phyloP scores from a whole-genome alignment of 2,113 vertebrate genomes.

The Lathamus discolor region DNA sequence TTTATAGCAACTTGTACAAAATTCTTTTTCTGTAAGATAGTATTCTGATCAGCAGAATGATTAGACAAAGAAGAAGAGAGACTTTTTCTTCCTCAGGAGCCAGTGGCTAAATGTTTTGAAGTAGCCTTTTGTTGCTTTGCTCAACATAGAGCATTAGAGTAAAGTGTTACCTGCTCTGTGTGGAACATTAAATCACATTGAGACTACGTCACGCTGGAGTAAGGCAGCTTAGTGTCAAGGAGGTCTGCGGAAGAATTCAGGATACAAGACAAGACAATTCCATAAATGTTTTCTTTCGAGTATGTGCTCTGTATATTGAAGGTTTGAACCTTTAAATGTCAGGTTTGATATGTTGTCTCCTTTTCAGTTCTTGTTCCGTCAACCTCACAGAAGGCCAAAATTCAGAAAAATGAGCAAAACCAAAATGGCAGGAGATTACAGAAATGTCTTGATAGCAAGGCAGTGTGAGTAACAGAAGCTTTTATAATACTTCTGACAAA shows the following conservation, averaged over 20 bases:
- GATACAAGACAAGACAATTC: conserved; percentile 18
- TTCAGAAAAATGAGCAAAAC: not conserved
- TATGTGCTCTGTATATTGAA: not conserved
- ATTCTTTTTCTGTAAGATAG: conserved; percentile 51
- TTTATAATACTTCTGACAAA: not conserved
- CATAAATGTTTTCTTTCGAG: not conserved
- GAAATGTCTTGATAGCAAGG: not conserved
- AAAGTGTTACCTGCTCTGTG: not conserved
- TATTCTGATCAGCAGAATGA: conserved; percentile 67
- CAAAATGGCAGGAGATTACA: not conserved
- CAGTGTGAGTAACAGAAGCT: not conserved
- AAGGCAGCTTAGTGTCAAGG: not conserved
- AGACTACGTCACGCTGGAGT: not conserved
- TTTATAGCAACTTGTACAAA: conserved; percentile 73
- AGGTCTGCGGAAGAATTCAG: not conserved
- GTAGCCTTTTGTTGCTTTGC: conserved; percentile 47
- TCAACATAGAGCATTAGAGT: not conserved
- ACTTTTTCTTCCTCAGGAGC: conserved; percentile 43
- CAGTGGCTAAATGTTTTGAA: conserved; percentile 61
- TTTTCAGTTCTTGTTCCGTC: not conserved
- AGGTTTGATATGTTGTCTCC: not conserved
- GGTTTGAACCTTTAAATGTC: conserved; percentile 39
- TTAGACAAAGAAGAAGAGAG: conserved; percentile 54
- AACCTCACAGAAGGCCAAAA: not conserved
- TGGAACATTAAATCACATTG: not conserved